Evolutionary conservation across 2,888 invertebrate species (phyloP).

Genomic region (Hemicrepidius hirtus): DNA sequence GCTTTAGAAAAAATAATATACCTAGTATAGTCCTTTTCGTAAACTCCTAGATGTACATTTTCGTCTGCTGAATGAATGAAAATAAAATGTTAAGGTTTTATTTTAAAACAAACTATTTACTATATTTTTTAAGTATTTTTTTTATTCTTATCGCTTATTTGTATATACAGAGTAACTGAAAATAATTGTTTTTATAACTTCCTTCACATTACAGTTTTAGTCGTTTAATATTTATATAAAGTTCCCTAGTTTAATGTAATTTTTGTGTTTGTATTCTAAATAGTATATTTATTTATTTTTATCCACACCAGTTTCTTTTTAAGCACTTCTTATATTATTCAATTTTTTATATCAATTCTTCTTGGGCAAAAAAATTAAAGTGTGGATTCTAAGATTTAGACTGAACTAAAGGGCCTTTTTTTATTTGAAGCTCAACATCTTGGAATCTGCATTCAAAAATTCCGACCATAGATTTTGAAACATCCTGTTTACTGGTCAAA

Average conservation of each 20-base stretch:
- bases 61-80: constrained; percentile 57
- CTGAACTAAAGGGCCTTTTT: too few relatives aligned
- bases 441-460: too few relatives aligned
- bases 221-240: constrained; percentile 50
- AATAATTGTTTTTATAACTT: constrained; percentile 46
- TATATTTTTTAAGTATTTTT: constrained; percentile 45
- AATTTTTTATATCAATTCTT: too few relatives aligned
- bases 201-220: constrained; percentile 41
- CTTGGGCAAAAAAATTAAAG: too few relatives aligned
- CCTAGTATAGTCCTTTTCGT: constrained; percentile 68
- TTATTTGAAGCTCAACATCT: too few relatives aligned
- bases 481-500: too few relatives aligned
- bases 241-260: constrained; percentile 36
- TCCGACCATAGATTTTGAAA: too few relatives aligned
- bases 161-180: constrained; percentile 40
- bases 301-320: background rate
- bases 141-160: constrained; percentile 19
- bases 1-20: constrained; percentile 70
- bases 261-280: constrained; percentile 40
- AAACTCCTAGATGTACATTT: constrained; percentile 65
- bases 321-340: too few relatives aligned
- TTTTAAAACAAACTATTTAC: constrained; percentile 28
- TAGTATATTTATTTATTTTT: constrained; percentile 22
- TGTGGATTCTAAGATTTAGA: too few relatives aligned
- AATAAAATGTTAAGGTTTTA: constrained; percentile 44